Evolutionary conservation across 2,113 vertebrate species (phyloP), one percentile per base, ranked within the genome.

Genomic region (Trochalopteron elliotii): DNA sequence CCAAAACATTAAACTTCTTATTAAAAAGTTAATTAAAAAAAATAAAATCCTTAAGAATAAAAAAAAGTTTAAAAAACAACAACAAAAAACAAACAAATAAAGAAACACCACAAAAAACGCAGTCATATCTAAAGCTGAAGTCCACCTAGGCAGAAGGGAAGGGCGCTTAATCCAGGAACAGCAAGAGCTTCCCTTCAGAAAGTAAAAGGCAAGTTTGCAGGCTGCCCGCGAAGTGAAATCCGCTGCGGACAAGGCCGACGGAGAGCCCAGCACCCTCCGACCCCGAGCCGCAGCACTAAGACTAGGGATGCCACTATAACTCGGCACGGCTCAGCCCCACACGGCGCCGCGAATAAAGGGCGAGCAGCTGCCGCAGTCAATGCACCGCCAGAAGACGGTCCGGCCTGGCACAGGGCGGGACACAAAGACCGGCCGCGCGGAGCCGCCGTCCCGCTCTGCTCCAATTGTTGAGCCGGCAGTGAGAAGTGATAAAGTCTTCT

Each of bases 171-270:
- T 35, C 31, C 70, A 95, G 77, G 94, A 96, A 95, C 96, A 96
- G 85, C 96, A 96, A 95, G 80, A 92, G 74, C 76, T 94, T 87
- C 91, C 64, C 89, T 96, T 90, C 93, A 75, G 87, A 97, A 94
- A 97, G 95, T 83, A 97, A 97, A 98, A 97, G 97, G 37, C 97
- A 98, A 97, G 79, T 98, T 96, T 97, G 97, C 93, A 98, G 96
- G 97, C 86, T 98, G 95, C 65, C 40, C 22, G 11, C 33, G 10
- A 90, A 90, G 53, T 56, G 35, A 90, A 94, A 72, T 35, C 47
- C 28, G 8, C 71, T 90, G 65, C 7, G 3, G 59, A 52, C 42
- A 83, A 83, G 37, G 37, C 83, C 19, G 37, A 83, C 15, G 7
- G 33, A 25, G 8, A 90, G 42, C 40, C 59, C 37, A 67, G 27